Evolutionary conservation across 2,888 invertebrate species (phyloP).

Genomic region (Caenorhabditis afra): DNA sequence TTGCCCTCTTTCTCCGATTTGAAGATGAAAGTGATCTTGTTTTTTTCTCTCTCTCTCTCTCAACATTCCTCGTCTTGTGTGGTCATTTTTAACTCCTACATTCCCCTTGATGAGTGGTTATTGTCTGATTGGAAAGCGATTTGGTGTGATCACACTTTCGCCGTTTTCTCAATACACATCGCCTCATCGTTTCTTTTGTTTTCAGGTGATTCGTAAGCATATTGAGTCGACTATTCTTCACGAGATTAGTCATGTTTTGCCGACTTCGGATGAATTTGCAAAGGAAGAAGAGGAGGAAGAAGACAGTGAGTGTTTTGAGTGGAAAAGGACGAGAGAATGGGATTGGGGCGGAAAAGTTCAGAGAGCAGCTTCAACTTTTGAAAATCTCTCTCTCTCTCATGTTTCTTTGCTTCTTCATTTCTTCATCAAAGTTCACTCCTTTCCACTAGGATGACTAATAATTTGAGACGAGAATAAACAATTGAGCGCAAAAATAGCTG

Average conservation of each 20-base stretch:
- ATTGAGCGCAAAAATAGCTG: background rate
- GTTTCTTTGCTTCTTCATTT: background rate
- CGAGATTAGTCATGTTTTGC: constrained; percentile 80
- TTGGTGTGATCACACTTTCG: constrained; percentile 40
- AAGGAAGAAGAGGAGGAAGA: constrained; percentile 80
- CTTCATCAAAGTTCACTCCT: constrained; percentile 33
- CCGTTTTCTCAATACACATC: constrained; percentile 12
- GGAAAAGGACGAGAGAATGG: background rate
- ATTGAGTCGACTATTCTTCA: constrained; percentile 81
- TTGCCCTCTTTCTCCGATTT: constrained; percentile 16
- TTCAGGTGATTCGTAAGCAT: constrained; percentile 80
- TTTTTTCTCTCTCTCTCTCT: constrained; percentile 15
- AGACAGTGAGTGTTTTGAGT: constrained; percentile 62
- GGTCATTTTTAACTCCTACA: constrained; percentile 58
- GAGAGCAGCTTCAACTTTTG: constrained; percentile 2
- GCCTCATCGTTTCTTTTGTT: constrained; percentile 32
- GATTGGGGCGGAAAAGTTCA: constrained; percentile 1
- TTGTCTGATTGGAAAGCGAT: constrained; percentile 59
- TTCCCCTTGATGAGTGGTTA: constrained; percentile 59
- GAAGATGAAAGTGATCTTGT: constrained; percentile 20
- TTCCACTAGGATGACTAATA: constrained; percentile 29
- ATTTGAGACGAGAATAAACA: constrained; percentile 1
- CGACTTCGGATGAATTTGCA: constrained; percentile 80
- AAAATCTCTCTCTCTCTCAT: background rate
- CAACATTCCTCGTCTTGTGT: constrained; percentile 44